Evolutionary conservation across 1,140 invertebrate genomes (phyloP).

Genomic region (Frieseomelitta varia): DNA sequence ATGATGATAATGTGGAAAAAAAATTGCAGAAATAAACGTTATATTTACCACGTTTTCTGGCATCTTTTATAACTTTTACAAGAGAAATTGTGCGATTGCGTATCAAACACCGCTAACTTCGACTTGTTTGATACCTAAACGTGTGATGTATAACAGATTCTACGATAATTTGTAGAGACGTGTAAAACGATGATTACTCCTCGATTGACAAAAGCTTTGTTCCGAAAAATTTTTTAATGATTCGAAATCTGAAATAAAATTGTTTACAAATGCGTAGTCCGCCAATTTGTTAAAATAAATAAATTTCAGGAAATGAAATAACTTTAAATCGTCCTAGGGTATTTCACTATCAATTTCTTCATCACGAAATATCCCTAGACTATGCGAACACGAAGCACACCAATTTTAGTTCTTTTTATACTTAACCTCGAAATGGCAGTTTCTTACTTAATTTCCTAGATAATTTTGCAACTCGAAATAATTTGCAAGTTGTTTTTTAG

Average conservation of each 20-base stretch:
- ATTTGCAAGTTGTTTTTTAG: not conserved
- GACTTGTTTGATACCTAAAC: constrained; percentile 28
- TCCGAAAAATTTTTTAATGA: not conserved
- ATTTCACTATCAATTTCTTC: not conserved
- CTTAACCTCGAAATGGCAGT: no score
- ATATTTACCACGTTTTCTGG: constrained; percentile 72
- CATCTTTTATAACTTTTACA: constrained; percentile 53
- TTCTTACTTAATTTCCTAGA: not conserved
- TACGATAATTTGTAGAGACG: constrained; percentile 7
- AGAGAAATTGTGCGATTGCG: constrained; percentile 3
- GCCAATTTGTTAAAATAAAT: constrained; percentile 1
- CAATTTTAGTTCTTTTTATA: not conserved
- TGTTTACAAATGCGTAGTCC: not conserved
- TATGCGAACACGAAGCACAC: no score
- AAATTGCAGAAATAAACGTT: not conserved
- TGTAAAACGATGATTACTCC: not conserved
- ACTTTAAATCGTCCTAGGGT: not conserved
- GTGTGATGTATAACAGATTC: constrained; percentile 20
- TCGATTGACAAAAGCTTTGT: not conserved
- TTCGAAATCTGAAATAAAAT: not conserved
- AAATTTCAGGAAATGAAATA: not conserved
- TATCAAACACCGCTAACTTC: constrained; percentile 28
- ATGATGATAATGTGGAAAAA: not conserved
- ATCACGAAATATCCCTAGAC: not conserved
- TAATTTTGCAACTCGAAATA: not conserved